Evolutionary conservation across 2,888 invertebrate species (phyloP).

Genomic region (Cantharis rustica): DNA sequence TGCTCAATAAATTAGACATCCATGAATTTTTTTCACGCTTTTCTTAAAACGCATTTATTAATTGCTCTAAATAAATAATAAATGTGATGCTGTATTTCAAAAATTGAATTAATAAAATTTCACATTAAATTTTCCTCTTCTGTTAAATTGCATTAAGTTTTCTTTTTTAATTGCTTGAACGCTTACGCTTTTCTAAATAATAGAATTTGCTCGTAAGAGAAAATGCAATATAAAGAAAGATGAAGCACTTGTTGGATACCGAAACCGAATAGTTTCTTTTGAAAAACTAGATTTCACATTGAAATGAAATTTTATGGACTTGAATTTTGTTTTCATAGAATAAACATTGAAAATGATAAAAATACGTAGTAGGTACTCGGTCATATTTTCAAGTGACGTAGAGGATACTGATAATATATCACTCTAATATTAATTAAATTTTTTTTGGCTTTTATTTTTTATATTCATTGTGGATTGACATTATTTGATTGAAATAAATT

Average conservation of each 20-base stretch:
- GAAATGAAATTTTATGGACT: background rate
- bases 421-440: background rate
- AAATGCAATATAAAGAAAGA: background rate
- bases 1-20: no score
- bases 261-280: background rate
- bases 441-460: background rate
- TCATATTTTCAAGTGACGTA: background rate
- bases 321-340: background rate
- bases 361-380: background rate
- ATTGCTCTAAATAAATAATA: no score
- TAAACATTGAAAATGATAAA: background rate
- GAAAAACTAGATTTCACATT: background rate
- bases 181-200: conserved; percentile 3
- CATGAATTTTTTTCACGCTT: no score
- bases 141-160: conserved; percentile 12
- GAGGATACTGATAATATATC: background rate
- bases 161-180: background rate
- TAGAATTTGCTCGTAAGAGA: background rate
- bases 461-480: background rate
- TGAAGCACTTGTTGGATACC: background rate
- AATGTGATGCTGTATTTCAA: no score
- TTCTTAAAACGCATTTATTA: no score
- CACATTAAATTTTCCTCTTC: conserved; percentile 2
- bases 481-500: background rate
- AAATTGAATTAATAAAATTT: conserved; percentile 1